These are phyloP conservation scores for Tragopan temminckii DNA, from an alignment of 2,797 vertebrate species.

Conservation along the genomic window DNA sequence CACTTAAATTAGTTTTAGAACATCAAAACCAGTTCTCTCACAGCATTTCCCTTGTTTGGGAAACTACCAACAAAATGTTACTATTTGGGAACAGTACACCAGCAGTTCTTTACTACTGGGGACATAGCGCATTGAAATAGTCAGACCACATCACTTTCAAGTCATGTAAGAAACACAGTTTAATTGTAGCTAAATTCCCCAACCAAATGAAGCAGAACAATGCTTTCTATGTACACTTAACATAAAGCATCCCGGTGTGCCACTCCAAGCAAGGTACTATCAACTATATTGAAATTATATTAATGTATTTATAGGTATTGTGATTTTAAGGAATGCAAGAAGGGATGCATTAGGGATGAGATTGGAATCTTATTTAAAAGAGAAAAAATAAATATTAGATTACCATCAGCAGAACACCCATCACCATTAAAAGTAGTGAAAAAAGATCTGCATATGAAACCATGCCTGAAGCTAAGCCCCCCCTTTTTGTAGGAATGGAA, in stretches of 20 bases:
- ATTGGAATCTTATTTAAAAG: background rate
- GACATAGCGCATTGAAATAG: background rate
- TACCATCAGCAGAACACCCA: slow-evolving; percentile 18
- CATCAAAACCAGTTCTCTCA: background rate
- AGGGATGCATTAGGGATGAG: slow-evolving; percentile 30
- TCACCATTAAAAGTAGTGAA: slow-evolving; percentile 18
- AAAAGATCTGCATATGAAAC: slow-evolving; percentile 49
- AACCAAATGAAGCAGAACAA: rapidly evolving
- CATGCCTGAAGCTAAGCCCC: background rate
- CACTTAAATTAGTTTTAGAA: background rate
- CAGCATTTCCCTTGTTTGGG: background rate
- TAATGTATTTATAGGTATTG: background rate
- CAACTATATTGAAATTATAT: background rate
- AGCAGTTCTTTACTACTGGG: background rate
- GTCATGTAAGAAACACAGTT: background rate
- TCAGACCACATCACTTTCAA: background rate
- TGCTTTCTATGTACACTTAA: background rate
- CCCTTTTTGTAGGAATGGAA: slow-evolving; percentile 60
- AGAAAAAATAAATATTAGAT: background rate
- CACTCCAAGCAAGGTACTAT: background rate
- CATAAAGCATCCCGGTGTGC: background rate
- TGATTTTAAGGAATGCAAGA: background rate
- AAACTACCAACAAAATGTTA: background rate
- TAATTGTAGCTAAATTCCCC: background rate
- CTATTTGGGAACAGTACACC: background rate